These are phyloP conservation scores for Mylabris sibirica DNA, from an alignment of 2,888 invertebrate species.

Conservation along the genomic window DNA sequence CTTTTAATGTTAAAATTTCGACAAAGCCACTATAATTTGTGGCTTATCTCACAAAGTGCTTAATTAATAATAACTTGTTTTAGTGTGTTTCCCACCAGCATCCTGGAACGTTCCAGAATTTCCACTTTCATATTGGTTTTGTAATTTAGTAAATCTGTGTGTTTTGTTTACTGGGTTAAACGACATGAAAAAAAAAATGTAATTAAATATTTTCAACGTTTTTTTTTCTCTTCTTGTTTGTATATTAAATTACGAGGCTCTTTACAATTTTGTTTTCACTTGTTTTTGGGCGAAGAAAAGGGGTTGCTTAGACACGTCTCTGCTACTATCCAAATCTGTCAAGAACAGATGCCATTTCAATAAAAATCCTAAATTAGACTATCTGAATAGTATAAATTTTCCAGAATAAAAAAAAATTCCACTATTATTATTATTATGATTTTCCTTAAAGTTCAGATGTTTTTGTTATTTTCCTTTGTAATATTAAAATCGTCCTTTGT, in stretches of 20 bases:
- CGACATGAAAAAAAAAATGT: background rate
- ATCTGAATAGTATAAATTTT: no score
- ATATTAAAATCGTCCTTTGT: background rate
- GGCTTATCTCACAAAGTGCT: slow-evolving; percentile 2
- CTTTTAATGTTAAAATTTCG: background rate
- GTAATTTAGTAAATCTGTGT: background rate
- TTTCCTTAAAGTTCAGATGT: background rate
- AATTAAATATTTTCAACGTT: background rate
- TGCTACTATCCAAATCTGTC: background rate
- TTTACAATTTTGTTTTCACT: no score
- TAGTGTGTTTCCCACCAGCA: background rate
- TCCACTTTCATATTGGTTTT: background rate
- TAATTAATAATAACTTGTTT: background rate
- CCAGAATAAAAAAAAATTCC: no score
- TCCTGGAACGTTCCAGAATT: background rate
- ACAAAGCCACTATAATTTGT: background rate
- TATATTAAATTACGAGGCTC: no score
- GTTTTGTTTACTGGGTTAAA: background rate
- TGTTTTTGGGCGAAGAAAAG: background rate
- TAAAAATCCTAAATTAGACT: background rate
- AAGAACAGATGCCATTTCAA: background rate
- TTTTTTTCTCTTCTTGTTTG: no score
- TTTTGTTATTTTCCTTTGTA: background rate
- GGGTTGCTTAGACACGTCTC: background rate
- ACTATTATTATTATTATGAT: background rate